Evolutionary conservation across 2,888 invertebrate genomes (phyloP), one percentile per base, ranked within the genome.

Genomic region (Lasioglossum calceatum): DNA sequence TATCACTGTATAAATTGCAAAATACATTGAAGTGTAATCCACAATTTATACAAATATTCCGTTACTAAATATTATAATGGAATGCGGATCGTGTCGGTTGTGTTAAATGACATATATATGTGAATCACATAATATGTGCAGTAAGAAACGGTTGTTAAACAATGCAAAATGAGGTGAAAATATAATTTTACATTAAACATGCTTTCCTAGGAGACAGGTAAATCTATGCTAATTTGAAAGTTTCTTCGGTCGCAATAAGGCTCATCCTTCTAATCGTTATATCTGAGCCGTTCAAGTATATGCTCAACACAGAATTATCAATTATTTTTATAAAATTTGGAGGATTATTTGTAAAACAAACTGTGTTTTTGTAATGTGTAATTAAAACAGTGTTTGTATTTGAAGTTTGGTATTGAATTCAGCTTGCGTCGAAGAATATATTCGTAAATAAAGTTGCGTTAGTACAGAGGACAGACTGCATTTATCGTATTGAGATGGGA

Each of bases 121-220:
- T 44, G 27, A 80, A 83, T 74, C 39, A 71, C 71, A 79, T 42
- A 75, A 77, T 79, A 74, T 47, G 83, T n/a, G 27, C 77, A 80
- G 72, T 80, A 75, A 74, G 87, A 83, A 78, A 27, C 72, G 44
- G 84, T 78, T 81, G 76, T 86, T 79, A 82, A 71, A 86, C 73
- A 86, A 88, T 85, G 54, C 70, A 81, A 71, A 74, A 61, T 85
- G 85, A 78, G 79, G 77, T 84, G 14, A 84, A 82, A 72, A 70
- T 80, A 83, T 67, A 78, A 76, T 81, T 84, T 82, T 82, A 86
- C 74, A 85, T 81, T 82, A 70, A 89, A 87, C 91, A 90, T 90
- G 91, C 90, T 84, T 82, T 80, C 70, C 42, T 82, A 88, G 72
- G 81, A 61, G 79, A 77, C 64, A 54, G 61, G 54, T 77, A 82